These are phyloP conservation scores for Pocota personata DNA, from an alignment of 2,888 invertebrate genomes.

Conservation along the genomic window DNA sequence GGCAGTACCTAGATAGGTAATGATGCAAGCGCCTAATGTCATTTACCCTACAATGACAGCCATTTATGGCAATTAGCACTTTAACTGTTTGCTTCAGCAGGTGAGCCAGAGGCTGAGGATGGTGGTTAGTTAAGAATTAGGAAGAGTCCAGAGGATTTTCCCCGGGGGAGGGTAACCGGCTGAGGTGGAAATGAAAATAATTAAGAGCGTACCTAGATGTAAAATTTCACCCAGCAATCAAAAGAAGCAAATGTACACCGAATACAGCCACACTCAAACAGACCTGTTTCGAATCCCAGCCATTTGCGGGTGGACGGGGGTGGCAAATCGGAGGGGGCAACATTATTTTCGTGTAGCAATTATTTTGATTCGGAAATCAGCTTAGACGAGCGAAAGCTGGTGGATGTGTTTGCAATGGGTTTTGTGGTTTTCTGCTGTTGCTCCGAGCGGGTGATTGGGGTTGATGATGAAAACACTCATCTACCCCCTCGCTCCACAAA, in stretches of 20 bases:
- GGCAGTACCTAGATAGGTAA: slow-evolving; percentile 75
- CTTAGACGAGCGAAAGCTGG: slow-evolving; percentile 54
- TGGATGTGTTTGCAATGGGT: slow-evolving; percentile 65
- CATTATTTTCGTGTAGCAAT: slow-evolving; percentile 69
- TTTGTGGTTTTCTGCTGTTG: slow-evolving; percentile 64
- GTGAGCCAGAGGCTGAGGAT: slow-evolving; percentile 30
- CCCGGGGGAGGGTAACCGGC: neutral
- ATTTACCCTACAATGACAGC: slow-evolving; percentile 83
- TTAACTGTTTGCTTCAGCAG: slow-evolving; percentile 81
- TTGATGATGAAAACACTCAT: slow-evolving; percentile 13
- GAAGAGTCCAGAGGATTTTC: slow-evolving; percentile 12
- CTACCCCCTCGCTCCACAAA: slow-evolving; percentile 17
- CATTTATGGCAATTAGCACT: slow-evolving; percentile 83
- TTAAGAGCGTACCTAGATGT: slow-evolving; percentile 55
- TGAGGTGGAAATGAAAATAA: slow-evolving; percentile 37
- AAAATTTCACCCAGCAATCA: slow-evolving; percentile 43
- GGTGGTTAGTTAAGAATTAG: slow-evolving; percentile 65
- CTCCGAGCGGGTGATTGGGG: slow-evolving; percentile 35
- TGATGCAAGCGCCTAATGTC: slow-evolving; percentile 81
- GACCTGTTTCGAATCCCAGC: neutral
- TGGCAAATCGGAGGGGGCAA: neutral
- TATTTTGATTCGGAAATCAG: slow-evolving; percentile 74
- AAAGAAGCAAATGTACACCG: slow-evolving; percentile 40
- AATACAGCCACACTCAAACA: slow-evolving; percentile 4
- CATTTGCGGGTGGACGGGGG: neutral